A percentile compares a stretch with the other conserved stretches of the same genome.
Conservation (phyloP, 2,113 vertebrate genomes). For the Sylvietta virens region DNA sequence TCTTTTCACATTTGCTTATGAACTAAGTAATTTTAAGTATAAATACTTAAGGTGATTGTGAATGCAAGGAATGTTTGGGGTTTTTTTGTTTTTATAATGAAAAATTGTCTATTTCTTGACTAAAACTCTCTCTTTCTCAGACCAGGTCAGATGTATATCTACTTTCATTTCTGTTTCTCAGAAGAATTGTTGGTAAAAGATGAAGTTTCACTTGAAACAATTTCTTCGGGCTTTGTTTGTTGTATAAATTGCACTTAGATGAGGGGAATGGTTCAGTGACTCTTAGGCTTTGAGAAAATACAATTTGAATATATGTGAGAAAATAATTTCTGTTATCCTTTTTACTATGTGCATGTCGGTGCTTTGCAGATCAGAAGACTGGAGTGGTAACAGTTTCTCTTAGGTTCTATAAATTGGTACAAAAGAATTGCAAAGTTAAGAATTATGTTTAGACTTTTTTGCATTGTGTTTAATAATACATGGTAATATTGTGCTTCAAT, state of each 20-base stretch:
- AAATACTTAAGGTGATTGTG: not conserved
- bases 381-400: not conserved
- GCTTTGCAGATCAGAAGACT: not conserved
- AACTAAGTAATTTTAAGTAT: not conserved
- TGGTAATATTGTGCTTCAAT: not conserved
- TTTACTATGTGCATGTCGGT: not conserved
- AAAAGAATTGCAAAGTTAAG: not conserved
- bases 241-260: not conserved
- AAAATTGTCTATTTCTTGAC: not conserved
- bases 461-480: not conserved
- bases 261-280: not conserved
- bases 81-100: not conserved
- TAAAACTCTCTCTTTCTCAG: not conserved
- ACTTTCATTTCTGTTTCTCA: not conserved
- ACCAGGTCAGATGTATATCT: not conserved
- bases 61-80: not conserved
- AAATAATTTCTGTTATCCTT: not conserved
- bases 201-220: not conserved
- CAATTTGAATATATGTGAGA: not conserved
- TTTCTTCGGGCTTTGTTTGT: not conserved
- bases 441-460: not conserved
- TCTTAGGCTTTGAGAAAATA: not conserved
- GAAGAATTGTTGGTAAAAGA: not conserved
- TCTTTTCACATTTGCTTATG: not conserved
- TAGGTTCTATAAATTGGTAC: not conserved